Evolutionary conservation across 2,888 invertebrate species (phyloP).

Genomic region (Orthonychiurus folsomi): DNA sequence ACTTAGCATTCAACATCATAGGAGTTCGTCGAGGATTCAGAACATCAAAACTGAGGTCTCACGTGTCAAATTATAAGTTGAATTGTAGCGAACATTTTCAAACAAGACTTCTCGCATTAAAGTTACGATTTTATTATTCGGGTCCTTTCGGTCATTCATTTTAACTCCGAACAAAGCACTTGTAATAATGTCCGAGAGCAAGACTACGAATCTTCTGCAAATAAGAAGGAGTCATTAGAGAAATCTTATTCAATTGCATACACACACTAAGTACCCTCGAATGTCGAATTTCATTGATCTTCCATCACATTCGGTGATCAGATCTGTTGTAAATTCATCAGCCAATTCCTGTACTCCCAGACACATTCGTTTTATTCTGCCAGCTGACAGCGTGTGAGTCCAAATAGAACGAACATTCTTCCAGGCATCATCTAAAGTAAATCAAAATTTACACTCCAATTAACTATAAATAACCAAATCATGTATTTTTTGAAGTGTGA

Average conservation of each 20-base stretch:
- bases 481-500: neutral
- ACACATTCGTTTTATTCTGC: neutral
- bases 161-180: neutral
- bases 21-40: neutral
- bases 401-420: neutral
- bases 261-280: too few species aligned
- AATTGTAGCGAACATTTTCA: slow-evolving; percentile 4
- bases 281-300: slow-evolving; percentile 1
- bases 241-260: neutral
- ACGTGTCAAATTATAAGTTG: slow-evolving; percentile 2
- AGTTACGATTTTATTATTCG: neutral
- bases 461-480: too few species aligned
- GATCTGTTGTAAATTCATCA: neutral
- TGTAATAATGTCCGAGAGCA: neutral
- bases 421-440: neutral
- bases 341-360: neutral
- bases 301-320: neutral
- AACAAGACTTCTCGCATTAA: neutral
- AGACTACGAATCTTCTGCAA: neutral
- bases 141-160: neutral
- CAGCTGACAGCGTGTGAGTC: neutral
- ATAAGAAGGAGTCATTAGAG: too few species aligned
- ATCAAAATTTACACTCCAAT: neutral
- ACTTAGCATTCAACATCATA: neutral
- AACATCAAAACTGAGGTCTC: too few species aligned